Percentiles rank a stretch among this genome's conserved stretches.
Evolutionary conservation across 2,888 invertebrate species (phyloP).

Genomic region (Oligia latruncula): DNA sequence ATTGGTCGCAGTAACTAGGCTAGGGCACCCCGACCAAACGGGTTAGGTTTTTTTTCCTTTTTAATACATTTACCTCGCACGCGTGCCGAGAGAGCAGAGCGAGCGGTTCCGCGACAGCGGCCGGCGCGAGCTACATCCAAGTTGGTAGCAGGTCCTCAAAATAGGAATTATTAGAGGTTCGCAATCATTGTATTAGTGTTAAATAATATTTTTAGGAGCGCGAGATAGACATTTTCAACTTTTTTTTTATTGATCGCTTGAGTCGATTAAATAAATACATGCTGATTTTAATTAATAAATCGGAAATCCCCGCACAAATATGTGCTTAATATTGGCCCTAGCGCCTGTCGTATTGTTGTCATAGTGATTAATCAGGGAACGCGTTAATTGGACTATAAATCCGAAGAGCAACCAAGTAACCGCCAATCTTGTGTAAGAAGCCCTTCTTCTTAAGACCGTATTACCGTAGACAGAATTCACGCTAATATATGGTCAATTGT

Average conservation of each 20-base stretch:
- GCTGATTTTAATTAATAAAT: neutral
- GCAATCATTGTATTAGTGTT: neutral
- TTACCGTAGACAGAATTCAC: neutral
- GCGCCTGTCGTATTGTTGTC: slow-evolving; percentile 21
- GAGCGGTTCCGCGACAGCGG: too few relatives aligned
- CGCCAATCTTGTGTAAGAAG: neutral
- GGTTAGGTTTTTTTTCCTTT: too few relatives aligned
- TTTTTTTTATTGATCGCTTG: too few relatives aligned
- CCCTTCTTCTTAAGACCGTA: neutral
- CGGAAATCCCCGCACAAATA: neutral
- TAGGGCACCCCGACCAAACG: too few relatives aligned
- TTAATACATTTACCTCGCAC: too few relatives aligned
- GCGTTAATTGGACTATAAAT: slow-evolving; percentile 38
- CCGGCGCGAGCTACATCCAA: too few relatives aligned
- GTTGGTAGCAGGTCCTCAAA: too few relatives aligned
- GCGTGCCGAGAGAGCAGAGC: too few relatives aligned
- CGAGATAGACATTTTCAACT: neutral
- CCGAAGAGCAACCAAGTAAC: slow-evolving; percentile 1
- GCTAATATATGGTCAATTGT: neutral
- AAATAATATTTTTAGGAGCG: neutral
- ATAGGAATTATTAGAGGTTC: too few relatives aligned
- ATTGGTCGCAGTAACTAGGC: too few relatives aligned
- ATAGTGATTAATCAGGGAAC: slow-evolving; percentile 29
- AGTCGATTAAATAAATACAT: too few relatives aligned
- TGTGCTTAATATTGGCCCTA: slow-evolving; percentile 15